These are phyloP conservation scores for Noctua janthe DNA, from an alignment of 2,888 invertebrate genomes.

Conservation along the genomic window DNA sequence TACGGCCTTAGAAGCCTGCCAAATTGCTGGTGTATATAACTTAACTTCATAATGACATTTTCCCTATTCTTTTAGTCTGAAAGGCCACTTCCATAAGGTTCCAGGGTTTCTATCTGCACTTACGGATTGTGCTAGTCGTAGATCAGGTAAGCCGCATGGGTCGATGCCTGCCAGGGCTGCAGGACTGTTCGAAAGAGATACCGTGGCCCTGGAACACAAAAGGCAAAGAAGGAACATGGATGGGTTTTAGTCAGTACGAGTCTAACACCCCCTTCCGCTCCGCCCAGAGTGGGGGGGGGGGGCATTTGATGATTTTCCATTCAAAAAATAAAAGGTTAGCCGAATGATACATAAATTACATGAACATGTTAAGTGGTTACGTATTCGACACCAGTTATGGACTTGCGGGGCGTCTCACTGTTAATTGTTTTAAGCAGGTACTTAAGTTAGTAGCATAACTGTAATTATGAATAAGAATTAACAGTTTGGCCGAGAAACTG, in stretches of 20 bases:
- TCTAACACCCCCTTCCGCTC: too few relatives aligned
- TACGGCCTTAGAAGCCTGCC: background rate
- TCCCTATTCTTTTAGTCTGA: background rate
- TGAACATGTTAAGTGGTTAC: slow-evolving; percentile 6
- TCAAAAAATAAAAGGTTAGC: too few relatives aligned
- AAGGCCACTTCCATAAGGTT: background rate
- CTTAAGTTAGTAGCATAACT: slow-evolving; percentile 5
- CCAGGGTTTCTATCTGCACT: background rate
- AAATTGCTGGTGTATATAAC: background rate
- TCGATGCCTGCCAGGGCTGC: too few relatives aligned
- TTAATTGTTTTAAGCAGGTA: slow-evolving; percentile 19
- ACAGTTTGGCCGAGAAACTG: background rate
- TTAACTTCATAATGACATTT: background rate
- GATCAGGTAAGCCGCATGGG: too few relatives aligned
- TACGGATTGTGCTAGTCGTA: background rate
- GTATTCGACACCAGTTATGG: background rate
- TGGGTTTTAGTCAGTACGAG: too few relatives aligned
- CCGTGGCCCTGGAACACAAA: too few relatives aligned
- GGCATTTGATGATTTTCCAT: too few relatives aligned
- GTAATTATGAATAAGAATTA: background rate
- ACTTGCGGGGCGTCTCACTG: slow-evolving; percentile 30
- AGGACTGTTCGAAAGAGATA: too few relatives aligned
- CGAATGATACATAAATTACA: too few relatives aligned
- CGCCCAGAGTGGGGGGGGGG: too few relatives aligned
- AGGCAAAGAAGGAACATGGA: too few relatives aligned